Evolutionary conservation across 2,888 invertebrate species (phyloP).

Genomic region (Leptodirus hochenwartii): DNA sequence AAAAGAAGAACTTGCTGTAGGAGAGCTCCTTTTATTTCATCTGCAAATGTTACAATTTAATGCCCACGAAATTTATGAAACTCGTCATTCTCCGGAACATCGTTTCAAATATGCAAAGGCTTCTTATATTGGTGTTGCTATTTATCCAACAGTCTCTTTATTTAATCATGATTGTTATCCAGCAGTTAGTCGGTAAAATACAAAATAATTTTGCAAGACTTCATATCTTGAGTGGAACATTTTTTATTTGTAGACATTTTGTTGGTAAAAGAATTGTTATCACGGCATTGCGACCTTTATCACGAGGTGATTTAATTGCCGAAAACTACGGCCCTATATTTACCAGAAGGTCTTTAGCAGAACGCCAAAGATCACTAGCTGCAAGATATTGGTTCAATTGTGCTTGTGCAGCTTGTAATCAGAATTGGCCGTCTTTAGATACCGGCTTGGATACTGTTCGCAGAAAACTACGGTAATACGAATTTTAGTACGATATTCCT

Average conservation of each 20-base stretch:
- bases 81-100: conserved; percentile 33
- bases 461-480: conserved; percentile 25
- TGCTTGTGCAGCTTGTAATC: conserved; percentile 48
- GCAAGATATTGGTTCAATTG: conserved; percentile 69
- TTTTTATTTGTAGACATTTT: conserved; percentile 41
- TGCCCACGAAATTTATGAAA: conserved; percentile 68
- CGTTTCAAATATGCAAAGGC: conserved; percentile 32
- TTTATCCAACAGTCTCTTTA: conserved; percentile 58
- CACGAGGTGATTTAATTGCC: conserved; percentile 45
- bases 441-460: conserved; percentile 32
- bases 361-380: conserved; percentile 43
- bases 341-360: conserved; percentile 32
- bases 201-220: conserved; percentile 3
- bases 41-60: conserved; percentile 69
- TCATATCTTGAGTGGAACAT: conserved; percentile 1
- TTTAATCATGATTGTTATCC: conserved; percentile 78
- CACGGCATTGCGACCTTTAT: conserved; percentile 43
- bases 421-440: conserved; percentile 54
- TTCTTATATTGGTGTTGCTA: conserved; percentile 45
- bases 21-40: conserved; percentile 46
- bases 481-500: neutral
- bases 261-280: conserved; percentile 54
- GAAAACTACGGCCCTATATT: conserved; percentile 78
- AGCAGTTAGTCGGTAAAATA: conserved; percentile 48
- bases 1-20: conserved; percentile 38